Percentiles rank a stretch among this genome's conserved stretches.
phyloP scores from a whole-genome alignment of 2,888 invertebrate species.

The Pterostichus niger region DNA sequence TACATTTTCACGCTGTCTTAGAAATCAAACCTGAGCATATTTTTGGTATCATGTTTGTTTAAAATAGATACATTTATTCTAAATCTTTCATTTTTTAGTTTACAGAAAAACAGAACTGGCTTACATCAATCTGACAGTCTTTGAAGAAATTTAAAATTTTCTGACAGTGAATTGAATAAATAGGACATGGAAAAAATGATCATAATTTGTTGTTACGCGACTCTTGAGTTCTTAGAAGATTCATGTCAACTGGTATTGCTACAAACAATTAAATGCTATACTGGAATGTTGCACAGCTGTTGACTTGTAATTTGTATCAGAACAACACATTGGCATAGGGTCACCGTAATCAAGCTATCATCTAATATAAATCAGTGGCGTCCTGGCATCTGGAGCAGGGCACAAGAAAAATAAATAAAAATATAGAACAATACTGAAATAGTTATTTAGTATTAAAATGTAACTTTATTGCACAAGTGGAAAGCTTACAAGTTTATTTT shows the following conservation, averaged over 20 bases:
- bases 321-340: constrained; percentile 27
- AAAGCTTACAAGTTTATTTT: too few species aligned
- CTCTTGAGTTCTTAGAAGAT: background rate
- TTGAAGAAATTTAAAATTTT: background rate
- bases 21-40: constrained; percentile 52
- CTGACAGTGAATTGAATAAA: background rate
- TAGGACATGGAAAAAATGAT: constrained; percentile 1
- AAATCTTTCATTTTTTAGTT: constrained; percentile 12
- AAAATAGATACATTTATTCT: constrained; percentile 36
- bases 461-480: too few species aligned
- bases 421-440: too few species aligned
- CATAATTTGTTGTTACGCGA: background rate
- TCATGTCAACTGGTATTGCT: constrained; percentile 7
- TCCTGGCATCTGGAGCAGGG: background rate
- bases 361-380: constrained; percentile 18
- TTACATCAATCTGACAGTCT: background rate
- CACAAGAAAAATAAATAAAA: too few species aligned
- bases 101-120: background rate
- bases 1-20: constrained; percentile 42
- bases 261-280: constrained; percentile 45
- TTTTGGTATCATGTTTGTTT: constrained; percentile 58
- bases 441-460: too few species aligned
- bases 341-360: constrained; percentile 42
- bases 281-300: constrained; percentile 46
- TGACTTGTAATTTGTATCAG: background rate